phyloP scores from a whole-genome alignment of 2,113 vertebrate species.

The Motacilla alba region DNA sequence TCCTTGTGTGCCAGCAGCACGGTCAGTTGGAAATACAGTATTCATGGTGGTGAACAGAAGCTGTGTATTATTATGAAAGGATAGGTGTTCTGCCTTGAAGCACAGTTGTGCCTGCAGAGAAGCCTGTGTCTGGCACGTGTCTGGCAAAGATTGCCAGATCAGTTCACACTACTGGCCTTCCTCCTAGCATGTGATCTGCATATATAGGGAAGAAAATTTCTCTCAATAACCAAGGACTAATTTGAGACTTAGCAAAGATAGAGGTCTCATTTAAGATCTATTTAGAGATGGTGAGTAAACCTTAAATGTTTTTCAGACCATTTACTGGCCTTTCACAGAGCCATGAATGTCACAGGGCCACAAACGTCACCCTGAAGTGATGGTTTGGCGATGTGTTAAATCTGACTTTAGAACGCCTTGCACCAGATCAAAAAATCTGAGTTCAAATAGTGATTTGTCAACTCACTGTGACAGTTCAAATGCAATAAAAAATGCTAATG shows the following conservation, averaged over 20 bases:
- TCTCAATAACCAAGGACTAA: not conserved
- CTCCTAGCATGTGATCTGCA: not conserved
- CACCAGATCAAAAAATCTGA: not conserved
- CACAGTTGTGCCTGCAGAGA: not conserved
- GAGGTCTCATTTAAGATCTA: not conserved
- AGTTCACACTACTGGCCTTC: not conserved
- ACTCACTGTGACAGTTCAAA: not conserved
- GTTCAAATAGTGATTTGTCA: not conserved
- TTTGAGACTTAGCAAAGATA: not conserved
- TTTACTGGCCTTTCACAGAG: not conserved
- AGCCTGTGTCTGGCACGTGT: accelerated
- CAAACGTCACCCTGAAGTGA: not conserved
- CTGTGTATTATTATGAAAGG: not conserved
- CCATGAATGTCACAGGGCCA: not conserved
- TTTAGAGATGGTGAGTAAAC: not conserved
- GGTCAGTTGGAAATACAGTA: not conserved
- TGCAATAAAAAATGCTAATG: not conserved
- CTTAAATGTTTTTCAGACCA: not conserved
- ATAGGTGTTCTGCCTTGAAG: not conserved
- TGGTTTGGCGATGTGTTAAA: not conserved
- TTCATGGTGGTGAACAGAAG: not conserved
- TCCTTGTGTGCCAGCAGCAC: not conserved
- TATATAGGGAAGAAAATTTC: not conserved
- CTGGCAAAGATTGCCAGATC: not conserved
- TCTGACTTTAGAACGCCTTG: not conserved